Percentiles rank a stretch among this genome's conserved stretches.
Conservation (phyloP, 2,797 vertebrate species). For the Rhynchotus rufescens region DNA sequence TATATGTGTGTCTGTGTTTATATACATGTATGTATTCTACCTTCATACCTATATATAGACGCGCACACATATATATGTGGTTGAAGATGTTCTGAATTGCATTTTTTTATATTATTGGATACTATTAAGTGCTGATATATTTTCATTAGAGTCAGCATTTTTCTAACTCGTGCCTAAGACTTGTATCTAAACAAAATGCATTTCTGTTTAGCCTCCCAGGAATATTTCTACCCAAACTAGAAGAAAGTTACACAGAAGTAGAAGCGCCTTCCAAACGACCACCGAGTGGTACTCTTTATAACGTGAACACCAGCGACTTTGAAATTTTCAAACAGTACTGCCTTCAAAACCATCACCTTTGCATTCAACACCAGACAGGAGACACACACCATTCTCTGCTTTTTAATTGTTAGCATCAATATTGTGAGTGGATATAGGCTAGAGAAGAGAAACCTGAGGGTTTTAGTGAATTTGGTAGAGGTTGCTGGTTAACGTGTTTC, state of each 20-base stretch:
- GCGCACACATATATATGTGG: conserved; percentile 64
- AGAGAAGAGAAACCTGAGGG: not conserved
- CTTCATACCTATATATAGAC: conserved; percentile 60
- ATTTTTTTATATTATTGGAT: conserved; percentile 83
- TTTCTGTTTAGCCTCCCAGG: conserved; percentile 80
- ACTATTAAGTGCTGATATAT: conserved; percentile 80
- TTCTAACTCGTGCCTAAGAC: conserved; percentile 86
- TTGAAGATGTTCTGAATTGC: conserved; percentile 73
- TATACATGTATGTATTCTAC: conserved; percentile 60
- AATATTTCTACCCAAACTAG: conserved; percentile 83
- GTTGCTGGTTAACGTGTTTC: conserved; percentile 4
- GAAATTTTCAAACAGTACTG: conserved; percentile 68
- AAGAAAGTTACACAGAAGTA: conserved; percentile 71
- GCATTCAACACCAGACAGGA: conserved; percentile 37
- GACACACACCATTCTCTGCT: conserved; percentile 9
- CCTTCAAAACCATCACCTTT: conserved; percentile 73
- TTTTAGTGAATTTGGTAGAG: not conserved
- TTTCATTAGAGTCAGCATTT: conserved; percentile 82
- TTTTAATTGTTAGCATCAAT: conserved; percentile 15
- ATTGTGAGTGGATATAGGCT: conserved; percentile 18
- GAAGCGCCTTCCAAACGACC: conserved; percentile 84
- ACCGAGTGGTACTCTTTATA: conserved; percentile 77
- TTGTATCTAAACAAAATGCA: conserved; percentile 80
- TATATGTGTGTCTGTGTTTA: conserved; percentile 71
- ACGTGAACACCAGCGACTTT: conserved; percentile 87